phyloP scores from a whole-genome alignment of 2,113 vertebrate genomes.

The Tragelaphus scriptus region DNA sequence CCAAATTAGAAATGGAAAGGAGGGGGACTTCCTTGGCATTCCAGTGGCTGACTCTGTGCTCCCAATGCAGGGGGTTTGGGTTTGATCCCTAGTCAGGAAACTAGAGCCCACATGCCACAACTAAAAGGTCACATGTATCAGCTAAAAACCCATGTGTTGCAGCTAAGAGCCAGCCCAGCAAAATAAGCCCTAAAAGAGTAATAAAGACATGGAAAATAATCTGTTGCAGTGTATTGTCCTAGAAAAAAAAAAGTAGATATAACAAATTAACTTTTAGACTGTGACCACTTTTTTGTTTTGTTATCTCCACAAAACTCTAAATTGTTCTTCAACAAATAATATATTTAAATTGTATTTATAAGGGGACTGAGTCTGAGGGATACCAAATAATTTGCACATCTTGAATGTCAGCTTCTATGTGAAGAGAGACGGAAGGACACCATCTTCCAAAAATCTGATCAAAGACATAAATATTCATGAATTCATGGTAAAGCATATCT shows the following conservation, averaged over 20 bases:
- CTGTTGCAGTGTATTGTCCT: neutral
- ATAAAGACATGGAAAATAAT: neutral
- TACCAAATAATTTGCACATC: neutral
- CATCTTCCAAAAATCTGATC: neutral
- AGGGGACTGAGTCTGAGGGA: neutral
- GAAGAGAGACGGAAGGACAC: neutral
- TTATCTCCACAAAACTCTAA: neutral
- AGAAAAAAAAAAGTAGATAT: neutral
- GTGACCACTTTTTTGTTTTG: neutral
- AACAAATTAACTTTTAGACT: neutral
- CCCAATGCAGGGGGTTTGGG: neutral
- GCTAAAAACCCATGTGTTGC: neutral
- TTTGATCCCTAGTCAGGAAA: neutral
- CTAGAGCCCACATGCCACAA: neutral
- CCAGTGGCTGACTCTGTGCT: fast-evolving
- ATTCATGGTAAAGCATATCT: neutral
- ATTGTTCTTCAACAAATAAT: neutral
- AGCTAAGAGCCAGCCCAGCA: neutral
- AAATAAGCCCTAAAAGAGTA: neutral
- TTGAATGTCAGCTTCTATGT: neutral
- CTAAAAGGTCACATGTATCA: neutral
- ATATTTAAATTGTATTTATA: neutral
- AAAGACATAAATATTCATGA: neutral
- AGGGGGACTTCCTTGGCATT: neutral
- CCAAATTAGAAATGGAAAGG: neutral